Percentiles rank a stretch among this genome's conserved stretches.
Evolutionary conservation across 1,140 invertebrate genomes (phyloP).

Genomic region (Saccostrea echinata): DNA sequence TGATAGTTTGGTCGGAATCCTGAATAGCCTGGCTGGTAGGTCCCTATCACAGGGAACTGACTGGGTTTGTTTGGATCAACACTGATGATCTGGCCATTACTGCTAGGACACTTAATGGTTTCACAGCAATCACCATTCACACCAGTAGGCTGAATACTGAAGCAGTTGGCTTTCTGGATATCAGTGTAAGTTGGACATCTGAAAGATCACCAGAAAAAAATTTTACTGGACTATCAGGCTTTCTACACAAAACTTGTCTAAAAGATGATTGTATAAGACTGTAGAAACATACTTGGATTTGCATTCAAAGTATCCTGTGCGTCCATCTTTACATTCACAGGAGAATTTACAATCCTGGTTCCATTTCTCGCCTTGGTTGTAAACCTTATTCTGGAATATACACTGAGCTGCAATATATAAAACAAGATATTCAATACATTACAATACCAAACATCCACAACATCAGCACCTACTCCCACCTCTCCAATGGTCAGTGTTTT

Average conservation of each 20-base stretch:
- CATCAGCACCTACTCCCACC: too few relatives aligned
- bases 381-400: slow-evolving; percentile 62
- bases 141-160: background rate
- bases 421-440: background rate
- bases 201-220: background rate
- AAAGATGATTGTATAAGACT: background rate
- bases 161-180: slow-evolving; percentile 50
- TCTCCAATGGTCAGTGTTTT: too few relatives aligned
- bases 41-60: slow-evolving; percentile 48
- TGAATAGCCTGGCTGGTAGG: slow-evolving; percentile 47
- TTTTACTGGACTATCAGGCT: background rate
- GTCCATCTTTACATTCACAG: slow-evolving; percentile 63
- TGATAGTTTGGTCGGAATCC: slow-evolving; percentile 54
- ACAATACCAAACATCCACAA: too few relatives aligned
- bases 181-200: slow-evolving; percentile 66
- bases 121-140: slow-evolving; percentile 49
- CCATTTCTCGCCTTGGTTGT: slow-evolving; percentile 67
- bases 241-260: background rate
- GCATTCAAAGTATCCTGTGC: slow-evolving; percentile 65
- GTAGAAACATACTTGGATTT: slow-evolving; percentile 59
- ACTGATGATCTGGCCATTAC: slow-evolving; percentile 41
- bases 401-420: slow-evolving; percentile 54
- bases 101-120: slow-evolving; percentile 36
- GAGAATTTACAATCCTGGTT: slow-evolving; percentile 64
- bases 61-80: slow-evolving; percentile 1